Percentiles rank a stretch among this genome's conserved stretches.
phyloP scores from a whole-genome alignment of 2,113 vertebrate genomes.

The Limanda limanda region DNA sequence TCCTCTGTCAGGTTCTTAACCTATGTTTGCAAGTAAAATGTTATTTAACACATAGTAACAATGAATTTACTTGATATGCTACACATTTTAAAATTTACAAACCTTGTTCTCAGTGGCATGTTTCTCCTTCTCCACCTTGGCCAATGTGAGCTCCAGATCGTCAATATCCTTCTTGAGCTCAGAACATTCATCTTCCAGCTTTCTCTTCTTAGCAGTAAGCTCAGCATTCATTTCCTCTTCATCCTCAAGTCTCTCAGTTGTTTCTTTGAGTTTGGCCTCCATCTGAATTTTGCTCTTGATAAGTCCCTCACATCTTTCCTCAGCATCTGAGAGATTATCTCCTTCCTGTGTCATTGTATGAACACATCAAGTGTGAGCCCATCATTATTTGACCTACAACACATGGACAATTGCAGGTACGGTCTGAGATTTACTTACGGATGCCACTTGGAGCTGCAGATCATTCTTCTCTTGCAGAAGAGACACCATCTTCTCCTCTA shows the following conservation, averaged over 20 bases:
- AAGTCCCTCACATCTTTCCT: slow-evolving; percentile 74
- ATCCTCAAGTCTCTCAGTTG: slow-evolving; percentile 86
- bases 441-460: slow-evolving; percentile 4
- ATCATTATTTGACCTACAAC: background rate
- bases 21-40: background rate
- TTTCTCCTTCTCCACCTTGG: slow-evolving; percentile 21
- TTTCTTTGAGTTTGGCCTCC: slow-evolving; percentile 78
- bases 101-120: slow-evolving; percentile 23
- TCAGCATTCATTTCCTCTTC: slow-evolving; percentile 88
- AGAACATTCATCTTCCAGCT: slow-evolving; percentile 86
- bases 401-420: background rate
- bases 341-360: background rate
- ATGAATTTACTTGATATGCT: slow-evolving; percentile 1
- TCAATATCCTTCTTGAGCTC: slow-evolving; percentile 70
- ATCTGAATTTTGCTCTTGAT: slow-evolving; percentile 76
- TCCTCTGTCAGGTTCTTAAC: slow-evolving; percentile 21
- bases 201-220: slow-evolving; percentile 86
- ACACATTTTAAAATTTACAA: background rate
- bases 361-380: background rate
- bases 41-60: background rate
- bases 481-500: slow-evolving; percentile 15
- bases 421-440: background rate
- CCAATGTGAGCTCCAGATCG: slow-evolving; percentile 11
- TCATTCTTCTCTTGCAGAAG: slow-evolving; percentile 5
- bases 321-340: slow-evolving; percentile 45